Percentiles rank a stretch among this genome's conserved stretches.
These are phyloP conservation scores for Anastrepha ludens DNA, from an alignment of 1,140 invertebrate species.

Conservation along the genomic window DNA sequence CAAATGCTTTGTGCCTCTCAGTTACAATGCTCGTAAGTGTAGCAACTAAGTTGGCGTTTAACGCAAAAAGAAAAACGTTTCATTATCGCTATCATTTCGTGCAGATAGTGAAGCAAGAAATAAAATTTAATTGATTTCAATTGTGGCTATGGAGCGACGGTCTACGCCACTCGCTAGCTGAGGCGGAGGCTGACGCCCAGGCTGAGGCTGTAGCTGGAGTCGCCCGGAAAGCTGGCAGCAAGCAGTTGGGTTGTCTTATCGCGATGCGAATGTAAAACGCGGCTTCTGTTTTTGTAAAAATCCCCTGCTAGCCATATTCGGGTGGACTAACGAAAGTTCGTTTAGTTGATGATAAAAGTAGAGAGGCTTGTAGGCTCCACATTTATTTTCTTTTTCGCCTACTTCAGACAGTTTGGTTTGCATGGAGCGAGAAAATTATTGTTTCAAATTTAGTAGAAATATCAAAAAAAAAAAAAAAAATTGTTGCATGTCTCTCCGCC, in stretches of 20 bases:
- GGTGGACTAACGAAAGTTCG: neutral
- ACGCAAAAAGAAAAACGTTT: slow-evolving; percentile 24
- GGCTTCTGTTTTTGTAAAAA: slow-evolving; percentile 30
- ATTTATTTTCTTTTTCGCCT: too few relatives aligned
- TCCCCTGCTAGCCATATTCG: neutral
- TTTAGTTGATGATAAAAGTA: neutral
- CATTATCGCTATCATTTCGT: slow-evolving; percentile 33
- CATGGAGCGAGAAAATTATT: too few relatives aligned
- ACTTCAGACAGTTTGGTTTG: too few relatives aligned
- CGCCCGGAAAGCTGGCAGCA: neutral
- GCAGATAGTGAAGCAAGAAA: slow-evolving; percentile 6
- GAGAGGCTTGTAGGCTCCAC: too few relatives aligned
- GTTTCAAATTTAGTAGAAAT: too few relatives aligned
- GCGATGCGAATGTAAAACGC: slow-evolving; percentile 9
- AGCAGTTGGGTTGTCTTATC: neutral
- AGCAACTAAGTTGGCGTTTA: slow-evolving; percentile 36
- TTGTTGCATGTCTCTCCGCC: too few relatives aligned
- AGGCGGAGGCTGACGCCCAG: neutral
- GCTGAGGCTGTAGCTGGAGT: neutral
- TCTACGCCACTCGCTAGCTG: neutral
- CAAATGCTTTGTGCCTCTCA: neutral
- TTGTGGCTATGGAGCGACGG: slow-evolving; percentile 15
- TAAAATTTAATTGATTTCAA: slow-evolving; percentile 41
- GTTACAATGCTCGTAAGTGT: neutral
- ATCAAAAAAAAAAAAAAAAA: too few relatives aligned